Percentiles rank a stretch among this genome's conserved stretches.
phyloP scores from a whole-genome alignment of 2,888 invertebrate genomes.

The Isotomurus palustris region DNA sequence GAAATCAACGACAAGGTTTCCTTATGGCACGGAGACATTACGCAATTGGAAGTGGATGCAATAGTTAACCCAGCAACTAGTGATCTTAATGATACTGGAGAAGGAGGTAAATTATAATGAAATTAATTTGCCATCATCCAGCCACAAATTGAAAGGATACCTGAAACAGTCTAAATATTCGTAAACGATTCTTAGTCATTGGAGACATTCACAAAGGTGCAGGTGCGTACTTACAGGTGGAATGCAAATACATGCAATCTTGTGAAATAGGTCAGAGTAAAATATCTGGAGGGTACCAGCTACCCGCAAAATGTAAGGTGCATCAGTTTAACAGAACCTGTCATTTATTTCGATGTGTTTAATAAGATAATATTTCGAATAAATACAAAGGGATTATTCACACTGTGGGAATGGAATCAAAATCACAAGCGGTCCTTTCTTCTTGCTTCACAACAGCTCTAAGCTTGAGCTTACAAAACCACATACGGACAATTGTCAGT shows the following conservation, averaged over 20 bases:
- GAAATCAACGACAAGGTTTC: slow-evolving; percentile 31
- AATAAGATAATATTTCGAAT: too few species aligned
- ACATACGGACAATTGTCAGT: too few species aligned
- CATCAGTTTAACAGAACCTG: too few species aligned
- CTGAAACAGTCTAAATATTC: not conserved
- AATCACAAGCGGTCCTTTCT: too few species aligned
- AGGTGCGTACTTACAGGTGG: slow-evolving; percentile 63
- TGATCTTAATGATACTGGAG: slow-evolving; percentile 70
- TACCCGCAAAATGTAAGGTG: slow-evolving; percentile 76
- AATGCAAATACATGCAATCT: slow-evolving; percentile 67
- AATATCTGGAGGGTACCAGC: slow-evolving; percentile 72
- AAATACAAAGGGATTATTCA: too few species aligned
- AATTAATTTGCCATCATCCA: not conserved
- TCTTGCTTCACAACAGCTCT: too few species aligned
- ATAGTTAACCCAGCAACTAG: slow-evolving; percentile 89
- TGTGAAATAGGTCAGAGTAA: slow-evolving; percentile 79
- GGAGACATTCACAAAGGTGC: slow-evolving; percentile 83
- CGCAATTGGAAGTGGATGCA: slow-evolving; percentile 74
- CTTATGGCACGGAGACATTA: slow-evolving; percentile 74
- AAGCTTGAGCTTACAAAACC: too few species aligned
- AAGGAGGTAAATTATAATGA: slow-evolving; percentile 49
- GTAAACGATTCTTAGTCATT: too few species aligned
- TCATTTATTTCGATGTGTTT: too few species aligned
- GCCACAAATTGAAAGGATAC: too few species aligned
- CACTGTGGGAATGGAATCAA: too few species aligned